Conservation (phyloP, 2,888 invertebrate genomes). For the Meandrusa payeni region DNA sequence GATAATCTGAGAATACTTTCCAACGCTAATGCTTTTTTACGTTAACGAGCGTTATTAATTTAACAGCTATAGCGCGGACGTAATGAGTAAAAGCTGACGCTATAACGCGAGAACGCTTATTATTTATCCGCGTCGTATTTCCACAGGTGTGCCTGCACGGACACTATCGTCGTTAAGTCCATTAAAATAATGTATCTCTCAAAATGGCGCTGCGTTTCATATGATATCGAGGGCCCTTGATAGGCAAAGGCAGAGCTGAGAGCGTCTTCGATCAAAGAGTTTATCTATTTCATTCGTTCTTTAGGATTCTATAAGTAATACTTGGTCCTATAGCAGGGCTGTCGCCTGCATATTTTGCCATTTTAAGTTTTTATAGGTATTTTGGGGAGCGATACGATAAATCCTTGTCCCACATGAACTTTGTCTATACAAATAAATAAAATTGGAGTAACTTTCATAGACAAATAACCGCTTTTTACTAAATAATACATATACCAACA, state of each 20-base stretch:
- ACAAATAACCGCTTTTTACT: too few relatives aligned
- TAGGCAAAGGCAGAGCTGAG: conserved; percentile 38
- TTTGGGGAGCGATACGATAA: too few relatives aligned
- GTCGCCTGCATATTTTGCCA: conserved; percentile 36
- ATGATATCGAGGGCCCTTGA: conserved; percentile 46
- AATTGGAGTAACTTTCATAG: too few relatives aligned
- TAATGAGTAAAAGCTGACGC: conserved; percentile 14
- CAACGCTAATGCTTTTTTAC: conserved; percentile 23
- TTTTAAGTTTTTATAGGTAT: too few relatives aligned
- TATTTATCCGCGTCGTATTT: conserved; percentile 25
- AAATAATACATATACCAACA: too few relatives aligned
- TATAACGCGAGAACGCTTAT: conserved; percentile 22
- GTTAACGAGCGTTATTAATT: conserved; percentile 25
- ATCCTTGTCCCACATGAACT: too few relatives aligned
- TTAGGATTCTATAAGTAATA: conserved; percentile 38
- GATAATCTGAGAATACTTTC: conserved; percentile 21
- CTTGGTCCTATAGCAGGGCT: conserved; percentile 39
- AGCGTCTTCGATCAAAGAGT: conserved; percentile 58
- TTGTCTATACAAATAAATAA: too few relatives aligned
- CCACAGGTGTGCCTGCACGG: conserved; percentile 40
- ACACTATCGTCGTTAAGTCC: conserved; percentile 41
- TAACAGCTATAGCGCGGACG: conserved; percentile 33
- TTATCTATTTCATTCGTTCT: conserved; percentile 49
- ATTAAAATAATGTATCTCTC: conserved; percentile 62
- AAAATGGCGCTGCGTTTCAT: conserved; percentile 51